phyloP scores from a whole-genome alignment of 2,113 vertebrate species.

The Ictidomys tridecemlineatus region DNA sequence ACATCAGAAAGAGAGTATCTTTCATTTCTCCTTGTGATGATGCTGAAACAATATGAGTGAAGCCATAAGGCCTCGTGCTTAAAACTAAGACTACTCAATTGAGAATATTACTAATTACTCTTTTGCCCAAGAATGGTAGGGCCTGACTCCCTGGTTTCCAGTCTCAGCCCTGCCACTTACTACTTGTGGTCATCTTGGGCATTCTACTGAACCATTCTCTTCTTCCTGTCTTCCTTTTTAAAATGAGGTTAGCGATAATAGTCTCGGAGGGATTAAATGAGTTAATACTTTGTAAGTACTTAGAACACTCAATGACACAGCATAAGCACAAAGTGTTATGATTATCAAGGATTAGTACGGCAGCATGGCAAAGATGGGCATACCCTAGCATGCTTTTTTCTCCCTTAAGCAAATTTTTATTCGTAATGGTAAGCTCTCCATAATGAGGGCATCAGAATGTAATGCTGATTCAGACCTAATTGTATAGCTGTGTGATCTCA shows the following conservation, averaged over 20 bases:
- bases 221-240: neutral
- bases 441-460: neutral
- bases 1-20: neutral
- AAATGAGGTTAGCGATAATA: neutral
- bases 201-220: neutral
- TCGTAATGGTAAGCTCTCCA: neutral
- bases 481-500: neutral
- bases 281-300: neutral
- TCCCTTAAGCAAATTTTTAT: slow-evolving; percentile 28
- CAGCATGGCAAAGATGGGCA: neutral
- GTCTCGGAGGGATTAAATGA: neutral
- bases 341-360: neutral
- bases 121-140: neutral
- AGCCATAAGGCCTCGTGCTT: neutral
- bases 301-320: neutral
- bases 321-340: neutral
- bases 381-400: neutral
- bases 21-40: neutral
- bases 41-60: neutral
- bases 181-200: neutral
- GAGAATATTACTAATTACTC: neutral
- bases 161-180: neutral
- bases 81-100: neutral
- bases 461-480: slow-evolving; percentile 23
- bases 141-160: neutral